A percentile compares a stretch with the other conserved stretches of the same genome.
phyloP scores from a whole-genome alignment of 1,140 invertebrate species.

The Myzus persicae region DNA sequence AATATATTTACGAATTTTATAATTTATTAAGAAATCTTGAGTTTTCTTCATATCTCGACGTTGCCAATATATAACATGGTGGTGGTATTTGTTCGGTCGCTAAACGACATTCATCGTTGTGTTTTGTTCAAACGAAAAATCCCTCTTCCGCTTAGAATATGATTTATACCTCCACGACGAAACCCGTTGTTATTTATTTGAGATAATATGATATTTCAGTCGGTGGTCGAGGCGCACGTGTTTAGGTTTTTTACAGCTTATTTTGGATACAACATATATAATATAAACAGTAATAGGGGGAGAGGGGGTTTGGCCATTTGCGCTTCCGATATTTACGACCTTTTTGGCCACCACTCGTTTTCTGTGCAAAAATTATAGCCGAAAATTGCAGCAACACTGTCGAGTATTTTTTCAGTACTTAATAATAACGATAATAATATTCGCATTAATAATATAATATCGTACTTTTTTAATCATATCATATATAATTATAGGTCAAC shows the following conservation, averaged over 20 bases:
- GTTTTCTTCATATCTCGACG: neutral
- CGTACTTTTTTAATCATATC: neutral
- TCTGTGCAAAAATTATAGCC: constrained; percentile 40
- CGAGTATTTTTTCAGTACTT: neutral
- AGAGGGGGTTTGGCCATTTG: neutral
- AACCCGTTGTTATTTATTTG: constrained; percentile 51
- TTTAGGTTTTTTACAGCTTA: constrained; percentile 53
- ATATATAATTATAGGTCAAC: neutral
- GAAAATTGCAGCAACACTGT: neutral
- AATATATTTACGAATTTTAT: neutral
- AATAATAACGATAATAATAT: constrained; percentile 11
- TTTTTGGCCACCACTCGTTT: constrained; percentile 27
- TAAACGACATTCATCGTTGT: constrained; percentile 21
- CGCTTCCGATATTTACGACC: constrained; percentile 50
- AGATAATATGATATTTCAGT: constrained; percentile 51
- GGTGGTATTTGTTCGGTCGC: neutral
- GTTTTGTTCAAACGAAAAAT: neutral
- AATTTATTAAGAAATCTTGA: too few relatives aligned
- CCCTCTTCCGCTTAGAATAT: neutral
- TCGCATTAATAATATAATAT: neutral
- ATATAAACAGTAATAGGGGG: neutral
- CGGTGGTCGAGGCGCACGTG: constrained; percentile 22
- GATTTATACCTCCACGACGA: constrained; percentile 44
- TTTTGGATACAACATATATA: constrained; percentile 19
- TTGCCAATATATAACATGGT: neutral